Conservation (phyloP, 2,888 invertebrate species). For the Endomychus coccineus region DNA sequence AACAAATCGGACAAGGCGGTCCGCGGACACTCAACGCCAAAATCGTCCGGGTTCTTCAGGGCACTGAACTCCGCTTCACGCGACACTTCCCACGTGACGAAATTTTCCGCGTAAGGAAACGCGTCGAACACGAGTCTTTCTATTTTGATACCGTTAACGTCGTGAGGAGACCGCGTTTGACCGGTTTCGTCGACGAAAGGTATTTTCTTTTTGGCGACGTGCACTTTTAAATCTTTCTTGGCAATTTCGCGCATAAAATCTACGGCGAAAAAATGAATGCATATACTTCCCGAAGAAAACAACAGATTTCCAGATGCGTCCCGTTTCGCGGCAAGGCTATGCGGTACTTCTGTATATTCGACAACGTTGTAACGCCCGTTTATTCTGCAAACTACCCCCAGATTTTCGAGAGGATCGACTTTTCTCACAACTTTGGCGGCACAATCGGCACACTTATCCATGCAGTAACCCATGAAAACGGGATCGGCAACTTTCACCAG, state of each 20-base stretch:
- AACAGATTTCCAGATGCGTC: slow-evolving; percentile 71
- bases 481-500: slow-evolving; percentile 97
- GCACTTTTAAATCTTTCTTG: slow-evolving; percentile 72
- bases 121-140: slow-evolving; percentile 98
- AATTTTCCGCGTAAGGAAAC: slow-evolving; percentile 82
- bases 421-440: slow-evolving; percentile 95
- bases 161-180: slow-evolving; percentile 62
- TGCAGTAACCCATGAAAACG: slow-evolving; percentile 88
- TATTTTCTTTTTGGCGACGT: slow-evolving; percentile 96
- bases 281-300: slow-evolving; percentile 93
- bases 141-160: slow-evolving; percentile 94
- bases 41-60: slow-evolving; percentile 84
- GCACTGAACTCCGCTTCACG: slow-evolving; percentile 94
- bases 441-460: slow-evolving; percentile 81
- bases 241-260: slow-evolving; percentile 74
- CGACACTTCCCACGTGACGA: slow-evolving; percentile 89
- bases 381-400: slow-evolving; percentile 93
- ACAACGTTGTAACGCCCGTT: slow-evolving; percentile 81
- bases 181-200: slow-evolving; percentile 70
- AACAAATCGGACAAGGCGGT: slow-evolving; percentile 76
- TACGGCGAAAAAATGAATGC: slow-evolving; percentile 92
- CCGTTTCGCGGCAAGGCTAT: slow-evolving; percentile 71
- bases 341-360: slow-evolving; percentile 92
- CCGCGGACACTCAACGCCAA: slow-evolving; percentile 81
- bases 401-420: slow-evolving; percentile 79